A percentile compares a stretch with the other conserved stretches of the same genome.
phyloP scores from a whole-genome alignment of 2,797 vertebrate genomes.

The Sebastes minor region DNA sequence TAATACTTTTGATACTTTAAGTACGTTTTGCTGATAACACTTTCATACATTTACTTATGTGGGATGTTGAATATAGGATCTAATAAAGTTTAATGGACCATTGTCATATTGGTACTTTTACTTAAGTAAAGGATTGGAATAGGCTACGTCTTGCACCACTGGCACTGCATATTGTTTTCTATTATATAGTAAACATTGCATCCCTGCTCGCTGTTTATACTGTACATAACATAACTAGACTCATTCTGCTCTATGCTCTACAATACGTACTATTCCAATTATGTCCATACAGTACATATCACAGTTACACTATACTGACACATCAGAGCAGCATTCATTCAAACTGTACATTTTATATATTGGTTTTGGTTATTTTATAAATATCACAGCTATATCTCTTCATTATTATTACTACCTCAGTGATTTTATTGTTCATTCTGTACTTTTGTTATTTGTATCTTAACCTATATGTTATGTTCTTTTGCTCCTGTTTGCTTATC shows the following conservation, averaged over 20 bases:
- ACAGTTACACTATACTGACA: neutral
- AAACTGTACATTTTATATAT: neutral
- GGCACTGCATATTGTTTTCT: neutral
- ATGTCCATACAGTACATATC: neutral
- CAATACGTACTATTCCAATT: neutral
- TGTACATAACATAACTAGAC: neutral
- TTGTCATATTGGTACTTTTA: neutral
- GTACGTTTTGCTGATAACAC: neutral
- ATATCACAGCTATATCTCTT: neutral
- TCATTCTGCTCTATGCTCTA: too few relatives aligned
- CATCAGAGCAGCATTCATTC: neutral
- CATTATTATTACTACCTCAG: accelerated
- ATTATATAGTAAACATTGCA: neutral
- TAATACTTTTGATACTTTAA: neutral
- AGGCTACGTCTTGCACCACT: too few relatives aligned
- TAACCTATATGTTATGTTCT: neutral
- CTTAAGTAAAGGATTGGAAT: neutral
- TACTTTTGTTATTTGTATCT: neutral
- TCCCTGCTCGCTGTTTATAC: neutral
- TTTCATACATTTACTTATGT: neutral
- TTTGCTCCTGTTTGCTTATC: neutral
- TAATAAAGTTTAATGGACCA: neutral
- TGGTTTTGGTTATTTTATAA: neutral
- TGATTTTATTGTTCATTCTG: neutral
- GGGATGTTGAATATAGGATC: too few relatives aligned